A percentile compares a stretch with the other conserved stretches of the same genome.
These are phyloP conservation scores for Oreohelix idahoensis DNA, from an alignment of 1,140 invertebrate genomes.

Conservation along the genomic window DNA sequence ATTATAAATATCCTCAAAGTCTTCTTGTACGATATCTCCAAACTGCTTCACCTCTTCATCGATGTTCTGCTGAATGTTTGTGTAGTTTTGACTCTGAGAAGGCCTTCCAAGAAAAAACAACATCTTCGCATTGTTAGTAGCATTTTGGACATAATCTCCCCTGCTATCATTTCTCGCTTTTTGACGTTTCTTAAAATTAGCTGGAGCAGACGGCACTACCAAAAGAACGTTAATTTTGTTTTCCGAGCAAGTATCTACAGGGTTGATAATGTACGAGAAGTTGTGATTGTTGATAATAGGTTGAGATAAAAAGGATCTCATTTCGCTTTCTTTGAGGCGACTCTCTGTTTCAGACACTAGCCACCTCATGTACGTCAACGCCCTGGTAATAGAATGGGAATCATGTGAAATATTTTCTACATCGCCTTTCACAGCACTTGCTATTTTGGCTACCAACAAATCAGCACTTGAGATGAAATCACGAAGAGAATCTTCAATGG, in stretches of 20 bases:
- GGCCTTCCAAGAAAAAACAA: slow-evolving; percentile 41
- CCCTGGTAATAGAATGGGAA: background rate
- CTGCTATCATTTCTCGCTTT: background rate
- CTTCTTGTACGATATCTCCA: slow-evolving; percentile 85
- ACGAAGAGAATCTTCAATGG: background rate
- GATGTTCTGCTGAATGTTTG: slow-evolving; percentile 7
- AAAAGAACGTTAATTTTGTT: background rate
- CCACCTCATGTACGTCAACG: background rate
- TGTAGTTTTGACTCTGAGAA: background rate
- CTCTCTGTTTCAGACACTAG: background rate
- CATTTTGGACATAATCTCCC: background rate
- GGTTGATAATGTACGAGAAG: slow-evolving; percentile 21
- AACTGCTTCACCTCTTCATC: slow-evolving; percentile 76
- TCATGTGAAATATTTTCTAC: background rate
- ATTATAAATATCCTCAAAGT: slow-evolving; percentile 84
- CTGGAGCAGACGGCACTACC: background rate
- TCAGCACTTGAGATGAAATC: background rate
- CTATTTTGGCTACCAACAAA: background rate
- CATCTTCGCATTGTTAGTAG: slow-evolving; percentile 34
- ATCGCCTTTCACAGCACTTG: background rate
- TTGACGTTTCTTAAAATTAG: slow-evolving; percentile 18
- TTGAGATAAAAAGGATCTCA: background rate
- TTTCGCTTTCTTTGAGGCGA: background rate
- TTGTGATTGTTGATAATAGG: slow-evolving; percentile 30
- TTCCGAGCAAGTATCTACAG: background rate